Evolutionary conservation across 2,797 vertebrate genomes (phyloP), one percentile per base, ranked within the genome.

Genomic region (Tapirus indicus): DNA sequence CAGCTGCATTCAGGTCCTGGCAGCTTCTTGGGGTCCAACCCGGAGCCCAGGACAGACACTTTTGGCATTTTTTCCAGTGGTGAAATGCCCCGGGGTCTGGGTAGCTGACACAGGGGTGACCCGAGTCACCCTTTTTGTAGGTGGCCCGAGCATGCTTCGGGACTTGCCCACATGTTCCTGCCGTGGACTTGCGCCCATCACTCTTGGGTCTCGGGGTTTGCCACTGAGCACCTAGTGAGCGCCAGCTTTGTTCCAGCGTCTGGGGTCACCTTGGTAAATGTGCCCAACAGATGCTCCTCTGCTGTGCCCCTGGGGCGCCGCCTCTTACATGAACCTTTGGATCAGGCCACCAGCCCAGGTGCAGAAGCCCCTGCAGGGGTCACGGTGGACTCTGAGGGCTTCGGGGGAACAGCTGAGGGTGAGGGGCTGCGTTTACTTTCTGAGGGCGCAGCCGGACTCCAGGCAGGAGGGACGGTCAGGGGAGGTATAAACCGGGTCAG

Each of bases 211-310:
- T 68, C 0, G 2, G 38, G 32, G 6, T 29, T 47, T 44, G 88
- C 49, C 11, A 0, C 49, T 4, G 52, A 84, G 27, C 27, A 2
- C 9, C 16, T 38, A 11, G n/a, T 5, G 35, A 60, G 49, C 0
- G 0, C 32, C 12, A n/a, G 52, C 62, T 52, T 27, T 16, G 54
- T 54, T 35, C 74, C 29, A 49, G 25, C 25, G 16, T 0, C 62
- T 3, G 17, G 32, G 38, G 38, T 23, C 54, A 1, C 10, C 47
- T 29, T 27, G 32, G 25, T 29, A 17, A 4, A 47, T 6, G 21
- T 6, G 29, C 47, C 49, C 4, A 3, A 6, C 18, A 68, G 68
- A 5, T 17, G 17, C 10, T 58, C 21, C 32, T 64, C 44, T 0
- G 16, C 9, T 9, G 14, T 13, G 38, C 12, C 52, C 32, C 35